phyloP scores from a whole-genome alignment of 2,797 vertebrate species.

The Phalanger gymnotis region DNA sequence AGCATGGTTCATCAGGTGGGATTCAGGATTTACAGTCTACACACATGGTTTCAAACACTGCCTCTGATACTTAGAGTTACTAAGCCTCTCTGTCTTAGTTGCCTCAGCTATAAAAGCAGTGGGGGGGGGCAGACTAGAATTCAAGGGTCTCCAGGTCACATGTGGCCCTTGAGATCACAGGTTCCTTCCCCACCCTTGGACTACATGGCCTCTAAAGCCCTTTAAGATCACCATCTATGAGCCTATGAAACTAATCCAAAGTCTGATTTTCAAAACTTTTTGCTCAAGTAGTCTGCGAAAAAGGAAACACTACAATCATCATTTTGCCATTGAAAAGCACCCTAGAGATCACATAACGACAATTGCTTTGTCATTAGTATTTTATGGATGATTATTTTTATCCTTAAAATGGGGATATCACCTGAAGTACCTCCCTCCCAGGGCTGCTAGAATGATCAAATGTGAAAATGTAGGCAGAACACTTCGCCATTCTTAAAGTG shows the following conservation, averaged over 20 bases:
- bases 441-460: background rate
- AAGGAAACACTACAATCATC: background rate
- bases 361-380: background rate
- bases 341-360: background rate
- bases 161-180: no score
- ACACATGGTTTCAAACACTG: background rate
- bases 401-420: background rate
- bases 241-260: background rate
- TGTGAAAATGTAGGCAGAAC: background rate
- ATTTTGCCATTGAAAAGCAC: background rate
- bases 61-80: background rate
- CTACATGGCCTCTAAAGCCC: background rate
- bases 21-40: background rate
- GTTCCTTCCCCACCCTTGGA: background rate
- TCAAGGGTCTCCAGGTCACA: no score
- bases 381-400: background rate
- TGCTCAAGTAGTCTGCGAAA: background rate
- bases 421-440: background rate
- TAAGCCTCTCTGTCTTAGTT: background rate
- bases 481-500: background rate
- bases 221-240: background rate
- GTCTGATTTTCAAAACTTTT: background rate
- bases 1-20: background rate
- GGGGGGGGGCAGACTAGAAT: background rate
- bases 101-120: background rate